Evolutionary conservation across 2,888 invertebrate species (phyloP), one percentile per base, ranked within the genome.

Genomic region (Troides helena): DNA sequence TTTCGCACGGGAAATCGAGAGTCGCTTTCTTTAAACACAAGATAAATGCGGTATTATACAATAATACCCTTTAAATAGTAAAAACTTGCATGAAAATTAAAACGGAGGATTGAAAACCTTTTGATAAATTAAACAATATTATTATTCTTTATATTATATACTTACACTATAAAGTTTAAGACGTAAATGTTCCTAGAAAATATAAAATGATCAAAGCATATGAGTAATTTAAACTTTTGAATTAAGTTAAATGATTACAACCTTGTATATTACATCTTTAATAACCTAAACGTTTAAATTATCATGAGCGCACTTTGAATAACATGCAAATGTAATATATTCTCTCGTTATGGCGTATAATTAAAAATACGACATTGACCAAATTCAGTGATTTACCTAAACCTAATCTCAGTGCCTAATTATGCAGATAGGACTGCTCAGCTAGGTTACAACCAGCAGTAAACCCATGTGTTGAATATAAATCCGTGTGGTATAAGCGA

Each of bases 351-450:
- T 65, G 60, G 67, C 57, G 66, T 56, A 69, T 63, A 57, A 71
- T 67, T 70, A 74, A 74, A 77, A 76, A 78, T 76, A 77, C 77
- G 81, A 78, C 81, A 83, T 81, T 84, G 82, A 82, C 83, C 82
- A 81, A 79, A 81, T 80, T 80, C 80, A 82, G 78, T 75, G 75
- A 77, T 72, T 76, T 74, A 25, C 70, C 63, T 74, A 76, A 75
- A 74, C 75, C 74, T 77, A 77, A 77, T 73, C 73, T 71, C 65
- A 70, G 74, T 71, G 70, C 74, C 74, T 76, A 76, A 77, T 81
- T 81, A 83, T 82, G 78, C 78, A 82, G 79, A 78, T 78, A 77
- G 74, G 69, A 70, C 62, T 62, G 63, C 62, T 67, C 53, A 65
- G 71, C 71, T 76, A 71, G 73, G 71, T 72, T 72, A 71, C 71